Evolutionary conservation across 2,888 invertebrate genomes (phyloP).

Genomic region (Gymnosoma rotundatum): DNA sequence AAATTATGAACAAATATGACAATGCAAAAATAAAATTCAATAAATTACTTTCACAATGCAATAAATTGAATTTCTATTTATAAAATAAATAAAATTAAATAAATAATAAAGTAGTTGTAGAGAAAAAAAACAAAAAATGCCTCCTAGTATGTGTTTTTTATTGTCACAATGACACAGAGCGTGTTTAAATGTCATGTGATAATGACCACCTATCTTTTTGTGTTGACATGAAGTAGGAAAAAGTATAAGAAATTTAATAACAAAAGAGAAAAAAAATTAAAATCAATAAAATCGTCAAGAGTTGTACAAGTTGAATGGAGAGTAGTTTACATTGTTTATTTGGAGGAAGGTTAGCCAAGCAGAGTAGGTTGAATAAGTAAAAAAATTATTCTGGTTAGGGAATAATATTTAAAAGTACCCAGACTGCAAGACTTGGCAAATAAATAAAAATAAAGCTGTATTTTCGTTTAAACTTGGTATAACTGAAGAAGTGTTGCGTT

Average conservation of each 20-base stretch:
- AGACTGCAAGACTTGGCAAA: no score
- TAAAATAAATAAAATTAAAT: neutral
- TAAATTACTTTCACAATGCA: slow-evolving; percentile 28
- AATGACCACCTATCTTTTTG: slow-evolving; percentile 20
- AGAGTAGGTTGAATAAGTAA: neutral
- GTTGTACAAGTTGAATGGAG: neutral
- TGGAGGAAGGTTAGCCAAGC: neutral
- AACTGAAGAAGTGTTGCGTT: no score
- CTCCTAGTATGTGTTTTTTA: neutral
- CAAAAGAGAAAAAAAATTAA: slow-evolving; percentile 5
- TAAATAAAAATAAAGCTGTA: no score
- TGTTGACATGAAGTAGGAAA: slow-evolving; percentile 14
- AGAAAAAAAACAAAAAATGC: no score
- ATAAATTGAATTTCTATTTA: slow-evolving; percentile 37
- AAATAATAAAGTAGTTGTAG: neutral
- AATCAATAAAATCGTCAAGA: slow-evolving; percentile 23
- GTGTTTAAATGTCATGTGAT: slow-evolving; percentile 30
- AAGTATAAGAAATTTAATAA: neutral
- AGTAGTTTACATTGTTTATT: neutral
- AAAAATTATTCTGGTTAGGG: no score
- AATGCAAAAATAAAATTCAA: slow-evolving; percentile 37
- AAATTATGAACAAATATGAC: slow-evolving; percentile 52
- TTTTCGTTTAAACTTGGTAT: no score
- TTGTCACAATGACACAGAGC: slow-evolving; percentile 4
- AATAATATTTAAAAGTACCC: no score